Evolutionary conservation across 2,113 vertebrate species (phyloP).

Genomic region (Menura novaehollandiae): DNA sequence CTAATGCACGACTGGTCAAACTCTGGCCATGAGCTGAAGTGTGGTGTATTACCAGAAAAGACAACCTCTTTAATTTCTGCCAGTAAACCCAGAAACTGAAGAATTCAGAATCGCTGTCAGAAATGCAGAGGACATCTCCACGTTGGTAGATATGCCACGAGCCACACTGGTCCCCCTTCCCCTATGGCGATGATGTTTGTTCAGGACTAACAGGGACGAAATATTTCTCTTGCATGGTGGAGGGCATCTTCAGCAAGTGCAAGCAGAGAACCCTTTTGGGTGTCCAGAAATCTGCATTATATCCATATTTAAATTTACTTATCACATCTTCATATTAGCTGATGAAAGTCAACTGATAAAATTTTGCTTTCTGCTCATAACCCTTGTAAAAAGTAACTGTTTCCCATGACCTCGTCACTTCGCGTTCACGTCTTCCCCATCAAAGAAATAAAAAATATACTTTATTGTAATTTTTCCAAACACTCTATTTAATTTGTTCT

Average conservation of each 20-base stretch:
- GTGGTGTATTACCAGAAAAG: not conserved
- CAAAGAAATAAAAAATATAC: conserved; percentile 2
- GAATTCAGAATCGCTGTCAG: not conserved
- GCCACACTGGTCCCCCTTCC: not conserved
- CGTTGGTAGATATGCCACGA: not conserved
- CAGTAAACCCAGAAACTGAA: not conserved
- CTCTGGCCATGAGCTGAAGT: not conserved
- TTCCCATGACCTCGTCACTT: not conserved
- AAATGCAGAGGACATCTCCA: not conserved
- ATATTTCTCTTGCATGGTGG: not conserved
- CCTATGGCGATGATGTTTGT: not conserved
- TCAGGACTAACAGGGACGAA: not conserved
- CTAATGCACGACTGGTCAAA: not conserved
- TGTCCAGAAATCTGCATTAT: not conserved
- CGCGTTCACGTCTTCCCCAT: not conserved
- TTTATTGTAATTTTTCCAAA: not conserved
- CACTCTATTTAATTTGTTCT: not conserved
- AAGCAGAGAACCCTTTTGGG: not conserved
- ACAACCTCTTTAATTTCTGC: not conserved
- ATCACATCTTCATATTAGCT: not conserved
- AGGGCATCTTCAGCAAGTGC: not conserved
- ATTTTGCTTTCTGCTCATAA: not conserved
- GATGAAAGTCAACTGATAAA: not conserved
- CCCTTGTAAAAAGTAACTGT: not conserved
- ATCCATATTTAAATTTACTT: not conserved